phyloP scores from a whole-genome alignment of 1,140 invertebrate genomes.

The Drosophila gunungcola region DNA sequence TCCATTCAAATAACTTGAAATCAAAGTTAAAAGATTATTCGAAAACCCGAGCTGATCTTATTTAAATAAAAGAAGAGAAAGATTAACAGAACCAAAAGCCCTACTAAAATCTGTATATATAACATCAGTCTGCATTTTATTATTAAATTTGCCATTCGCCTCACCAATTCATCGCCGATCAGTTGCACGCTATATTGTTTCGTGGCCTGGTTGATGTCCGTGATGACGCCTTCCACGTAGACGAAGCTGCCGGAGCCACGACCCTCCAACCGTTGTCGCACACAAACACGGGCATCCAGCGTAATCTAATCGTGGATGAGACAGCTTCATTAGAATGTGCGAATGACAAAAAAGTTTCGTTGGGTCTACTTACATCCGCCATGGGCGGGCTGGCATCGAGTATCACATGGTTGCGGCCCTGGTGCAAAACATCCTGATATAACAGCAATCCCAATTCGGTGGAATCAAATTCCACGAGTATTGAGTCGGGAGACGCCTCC shows the following conservation, averaged over 20 bases:
- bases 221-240: conserved; percentile 94
- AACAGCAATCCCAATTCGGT: conserved; percentile 86
- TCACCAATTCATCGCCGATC: conserved; percentile 59
- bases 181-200: conserved; percentile 93
- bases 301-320: conserved; percentile 84
- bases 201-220: conserved; percentile 89
- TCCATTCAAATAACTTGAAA: no score
- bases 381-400: conserved; percentile 95
- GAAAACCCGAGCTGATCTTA: no score
- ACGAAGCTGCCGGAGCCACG: conserved; percentile 85
- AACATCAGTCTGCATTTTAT: no score
- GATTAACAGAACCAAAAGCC: no score
- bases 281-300: conserved; percentile 85
- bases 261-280: conserved; percentile 82
- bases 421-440: conserved; percentile 90
- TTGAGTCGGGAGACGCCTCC: conserved; percentile 86
- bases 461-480: conserved; percentile 91
- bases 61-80: no score
- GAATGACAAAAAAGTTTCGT: neutral
- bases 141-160: no score
- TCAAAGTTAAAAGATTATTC: no score
- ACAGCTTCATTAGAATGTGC: neutral
- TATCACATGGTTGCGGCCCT: conserved; percentile 94
- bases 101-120: no score
- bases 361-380: conserved; percentile 81